Base-by-base conservation (phyloP, 2,113 vertebrate genomes). In the Sprattus sprattus region DNA sequence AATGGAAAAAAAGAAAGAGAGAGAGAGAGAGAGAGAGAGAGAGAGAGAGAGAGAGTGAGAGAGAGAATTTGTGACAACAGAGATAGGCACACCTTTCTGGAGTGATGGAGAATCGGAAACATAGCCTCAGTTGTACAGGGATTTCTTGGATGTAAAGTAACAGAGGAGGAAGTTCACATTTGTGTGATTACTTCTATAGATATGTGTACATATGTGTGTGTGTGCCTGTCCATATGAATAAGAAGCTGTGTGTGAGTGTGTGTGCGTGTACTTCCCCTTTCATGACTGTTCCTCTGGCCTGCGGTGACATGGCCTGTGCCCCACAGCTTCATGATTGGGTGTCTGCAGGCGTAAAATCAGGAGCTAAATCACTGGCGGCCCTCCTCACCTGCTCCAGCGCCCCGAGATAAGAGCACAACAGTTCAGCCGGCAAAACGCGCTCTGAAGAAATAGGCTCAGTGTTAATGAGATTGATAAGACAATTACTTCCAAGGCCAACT, bases 381-480 rank as follows among this genome's bases (percentile, higher is more conserved):
- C 67, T 6, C 64, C n/a, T 87, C 81, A 85, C 84, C 83, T 86
- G 83, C 80, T 82, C 45, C 54, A 52, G 71, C 80, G 85, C 8
- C 5, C 5, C 52, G 25, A 78, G 32, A 8, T 28, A 75, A 82
- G 50, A 85, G 64, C 46, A n/a, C 32, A 88, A 87, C 86, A 90
- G n/a, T 10, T 39, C 71, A 78, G 71, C 15, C 9, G 32, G 71
- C 81, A 81, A 60, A 85, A 87, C 81, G 84, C 88, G 87, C 86
- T 91, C 87, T 54, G 89, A 89, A 91, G 85, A 86, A 91, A 89
- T 60, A 80, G 85, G 83, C 49, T 85, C 60, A 1, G 81, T 86
- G 88, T 90, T 93, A 94, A 93, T 91, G 92, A 92, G 89, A 92
- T 86, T 57, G 87, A 92, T 91, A 90, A 88, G 88, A 91, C 90